A percentile compares a stretch with the other conserved stretches of the same genome.
phyloP scores from a whole-genome alignment of 2,113 vertebrate species.

The Xenopus tropicalis region DNA sequence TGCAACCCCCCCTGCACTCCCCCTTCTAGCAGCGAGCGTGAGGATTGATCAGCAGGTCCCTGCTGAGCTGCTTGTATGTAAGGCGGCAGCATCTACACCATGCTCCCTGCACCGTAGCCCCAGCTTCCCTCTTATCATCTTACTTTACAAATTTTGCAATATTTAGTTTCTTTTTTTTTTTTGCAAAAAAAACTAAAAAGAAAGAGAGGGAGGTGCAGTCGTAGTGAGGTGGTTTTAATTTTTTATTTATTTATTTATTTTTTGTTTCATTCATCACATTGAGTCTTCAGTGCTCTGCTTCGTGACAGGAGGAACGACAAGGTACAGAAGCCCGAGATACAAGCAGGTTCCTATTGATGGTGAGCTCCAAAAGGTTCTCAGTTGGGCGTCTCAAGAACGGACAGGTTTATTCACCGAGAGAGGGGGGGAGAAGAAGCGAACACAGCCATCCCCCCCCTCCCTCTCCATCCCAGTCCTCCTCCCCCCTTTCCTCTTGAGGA shows the following conservation, averaged over 20 bases:
- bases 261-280: conserved; percentile 40
- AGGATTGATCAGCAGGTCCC: conserved; percentile 45
- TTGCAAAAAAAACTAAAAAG: neutral
- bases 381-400: conserved; percentile 45
- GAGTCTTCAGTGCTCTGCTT: conserved; percentile 23
- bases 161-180: conserved; percentile 17
- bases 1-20: conserved; percentile 7
- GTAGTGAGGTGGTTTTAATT: neutral
- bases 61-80: conserved; percentile 45
- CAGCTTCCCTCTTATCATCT: conserved; percentile 2
- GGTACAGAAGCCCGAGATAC: conserved; percentile 14
- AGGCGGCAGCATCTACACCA: conserved; percentile 42
- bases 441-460: conserved; percentile 4
- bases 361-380: conserved; percentile 38
- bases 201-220: conserved; percentile 13
- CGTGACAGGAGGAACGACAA: conserved; percentile 9
- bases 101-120: conserved; percentile 36
- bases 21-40: conserved; percentile 30
- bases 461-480: neutral
- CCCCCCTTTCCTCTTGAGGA: conserved; percentile 40
- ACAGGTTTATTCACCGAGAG: conserved; percentile 43
- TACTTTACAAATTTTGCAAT: conserved; percentile 9
- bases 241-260: conserved; percentile 1
- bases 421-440: conserved; percentile 23
- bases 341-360: conserved; percentile 33